A percentile compares a stretch with the other conserved stretches of the same genome.
These are phyloP conservation scores for Apodemus agrarius DNA, from an alignment of 2,797 vertebrate species.

Conservation along the genomic window DNA sequence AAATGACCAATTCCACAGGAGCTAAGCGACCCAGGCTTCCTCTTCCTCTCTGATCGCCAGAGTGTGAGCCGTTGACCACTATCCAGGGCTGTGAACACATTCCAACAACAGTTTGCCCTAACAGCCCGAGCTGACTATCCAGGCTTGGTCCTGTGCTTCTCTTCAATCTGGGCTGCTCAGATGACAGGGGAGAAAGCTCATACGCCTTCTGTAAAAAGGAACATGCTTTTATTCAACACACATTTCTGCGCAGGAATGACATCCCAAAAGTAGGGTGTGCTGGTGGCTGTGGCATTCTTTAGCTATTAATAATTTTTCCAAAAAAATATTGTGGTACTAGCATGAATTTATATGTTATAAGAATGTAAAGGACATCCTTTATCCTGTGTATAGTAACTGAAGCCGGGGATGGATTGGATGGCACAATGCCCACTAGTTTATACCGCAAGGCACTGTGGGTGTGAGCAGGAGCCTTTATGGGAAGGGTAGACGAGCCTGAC, in stretches of 20 bases:
- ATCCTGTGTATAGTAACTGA: neutral
- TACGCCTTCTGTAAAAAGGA: neutral
- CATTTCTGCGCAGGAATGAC: neutral
- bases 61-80: neutral
- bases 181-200: neutral
- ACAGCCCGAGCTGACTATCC: neutral
- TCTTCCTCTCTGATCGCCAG: neutral
- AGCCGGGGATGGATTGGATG: neutral
- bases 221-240: neutral
- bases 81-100: neutral
- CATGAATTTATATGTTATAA: neutral
- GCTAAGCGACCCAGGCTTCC: rapidly evolving
- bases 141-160: neutral
- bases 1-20: rapidly evolving
- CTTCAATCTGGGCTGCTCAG: too few relatives aligned
- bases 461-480: too few relatives aligned
- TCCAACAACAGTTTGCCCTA: neutral
- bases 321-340: neutral
- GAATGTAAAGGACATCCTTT: neutral
- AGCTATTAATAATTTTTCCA: neutral
- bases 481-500: too few relatives aligned
- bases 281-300: neutral
- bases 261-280: neutral
- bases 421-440: neutral
- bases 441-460: neutral